Base-by-base conservation (phyloP, 1,140 invertebrate species). In the Bombus terrestris region DNA sequence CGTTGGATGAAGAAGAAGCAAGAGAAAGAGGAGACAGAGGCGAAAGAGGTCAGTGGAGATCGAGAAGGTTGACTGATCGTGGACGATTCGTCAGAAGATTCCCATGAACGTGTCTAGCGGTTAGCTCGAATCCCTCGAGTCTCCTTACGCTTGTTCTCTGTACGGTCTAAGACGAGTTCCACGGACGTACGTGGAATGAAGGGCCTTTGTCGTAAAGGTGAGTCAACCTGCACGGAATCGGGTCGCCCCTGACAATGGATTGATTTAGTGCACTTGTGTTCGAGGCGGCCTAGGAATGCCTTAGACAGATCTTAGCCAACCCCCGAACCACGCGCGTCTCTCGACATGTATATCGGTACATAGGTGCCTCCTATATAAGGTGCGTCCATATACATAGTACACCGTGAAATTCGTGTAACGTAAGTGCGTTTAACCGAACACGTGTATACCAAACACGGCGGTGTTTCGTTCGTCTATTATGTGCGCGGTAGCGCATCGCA, bases 211-310 rank as follows among this genome's bases (percentile, higher is more conserved):
- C 88, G 68, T 71, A 39, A 79, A 90, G 91, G 89, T 93, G 92
- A 93, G 91, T 93, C 93, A 93, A 93, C 91, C 91, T 93, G 87
- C 66, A 73, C 64, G 82, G 84, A 91, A 93, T 92, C 92, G 91
- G 90, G 89, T 90, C 90, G 91, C 59, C 53, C 83, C 81, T 88
- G 91, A 93, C 92, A 93, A 93, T 92, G 76, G 92, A 94, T 94
- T 93, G 93, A 94, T 94, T 93, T 93, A 92, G 89, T 92, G 91
- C 87, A 91, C 91, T 92, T 91, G 89, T 83, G 88, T 91, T 86
- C 64, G 84, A 86, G 81, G 53, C 72, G 62, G 68, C 22, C 81
- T 41, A 81, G 86, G 86, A 90, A 87, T 90, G 88, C 69, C 89
- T 87, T 75, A 28, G 86, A 90, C 86, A 83, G 86, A 83, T 90